phyloP scores from a whole-genome alignment of 2,888 invertebrate genomes.

The Pachymerium ferrugineum region DNA sequence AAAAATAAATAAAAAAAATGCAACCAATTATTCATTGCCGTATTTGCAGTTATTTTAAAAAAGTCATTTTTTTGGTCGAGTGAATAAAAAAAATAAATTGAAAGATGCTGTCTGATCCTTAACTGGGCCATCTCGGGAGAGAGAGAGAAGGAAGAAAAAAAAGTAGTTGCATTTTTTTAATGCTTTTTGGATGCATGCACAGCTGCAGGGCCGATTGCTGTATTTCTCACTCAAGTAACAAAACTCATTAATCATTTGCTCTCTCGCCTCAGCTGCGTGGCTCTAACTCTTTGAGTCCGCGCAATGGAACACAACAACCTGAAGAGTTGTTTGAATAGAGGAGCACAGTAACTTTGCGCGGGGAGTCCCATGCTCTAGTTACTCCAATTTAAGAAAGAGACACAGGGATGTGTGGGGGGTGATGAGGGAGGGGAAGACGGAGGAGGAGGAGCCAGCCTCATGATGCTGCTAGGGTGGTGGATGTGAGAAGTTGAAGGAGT shows the following conservation, averaged over 20 bases:
- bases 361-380: constrained; percentile 8
- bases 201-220: constrained; percentile 16
- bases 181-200: neutral
- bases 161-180: neutral
- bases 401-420: constrained; percentile 12
- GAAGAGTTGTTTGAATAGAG: constrained; percentile 15
- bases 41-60: too few relatives aligned
- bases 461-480: neutral
- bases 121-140: neutral
- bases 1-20: neutral
- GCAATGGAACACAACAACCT: neutral
- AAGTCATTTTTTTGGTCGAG: too few relatives aligned
- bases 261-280: constrained; percentile 1
- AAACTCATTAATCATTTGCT: constrained; percentile 17
- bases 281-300: neutral
- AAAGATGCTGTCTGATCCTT: neutral
- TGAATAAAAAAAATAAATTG: neutral
- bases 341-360: neutral
- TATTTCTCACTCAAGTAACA: constrained; percentile 5
- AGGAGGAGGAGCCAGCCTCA: constrained; percentile 1
- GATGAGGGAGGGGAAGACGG: constrained; percentile 8
- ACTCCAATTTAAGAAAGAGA: neutral
- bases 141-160: neutral
- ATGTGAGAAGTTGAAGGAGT: constrained; percentile 5
- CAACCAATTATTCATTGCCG: neutral